A percentile compares a stretch with the other conserved stretches of the same genome.
Conservation (phyloP, 2,888 invertebrate genomes). For the Eremobia ochroleuca region DNA sequence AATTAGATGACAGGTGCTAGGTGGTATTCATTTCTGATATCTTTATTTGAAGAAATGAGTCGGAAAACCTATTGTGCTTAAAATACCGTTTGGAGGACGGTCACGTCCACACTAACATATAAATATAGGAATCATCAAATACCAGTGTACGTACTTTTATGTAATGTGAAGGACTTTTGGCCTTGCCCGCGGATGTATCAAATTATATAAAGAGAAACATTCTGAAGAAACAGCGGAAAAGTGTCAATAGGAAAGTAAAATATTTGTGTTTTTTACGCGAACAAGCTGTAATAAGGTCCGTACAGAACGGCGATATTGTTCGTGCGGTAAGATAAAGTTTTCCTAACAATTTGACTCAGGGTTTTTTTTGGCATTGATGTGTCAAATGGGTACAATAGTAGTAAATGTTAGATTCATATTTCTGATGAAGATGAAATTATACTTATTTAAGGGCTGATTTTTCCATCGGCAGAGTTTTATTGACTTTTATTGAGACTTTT, state of each 20-base stretch:
- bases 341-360: slow-evolving; percentile 37
- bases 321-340: slow-evolving; percentile 34
- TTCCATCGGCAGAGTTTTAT: too few species aligned
- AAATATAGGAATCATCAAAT: slow-evolving; percentile 60
- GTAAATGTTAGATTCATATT: slow-evolving; percentile 15
- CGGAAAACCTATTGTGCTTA: slow-evolving; percentile 29
- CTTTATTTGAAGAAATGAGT: slow-evolving; percentile 11
- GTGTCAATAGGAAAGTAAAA: slow-evolving; percentile 55
- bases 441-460: too few species aligned
- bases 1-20: too few species aligned
- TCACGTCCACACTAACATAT: slow-evolving; percentile 54
- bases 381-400: slow-evolving; percentile 2
- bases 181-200: slow-evolving; percentile 56
- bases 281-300: slow-evolving; percentile 31
- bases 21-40: slow-evolving; percentile 39
- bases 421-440: too few species aligned
- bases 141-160: slow-evolving; percentile 58
- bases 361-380: slow-evolving; percentile 28
- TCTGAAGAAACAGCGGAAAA: slow-evolving; percentile 45
- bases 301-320: slow-evolving; percentile 38
- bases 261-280: slow-evolving; percentile 51
- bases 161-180: slow-evolving; percentile 58
- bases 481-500: too few species aligned
- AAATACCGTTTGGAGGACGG: slow-evolving; percentile 35
- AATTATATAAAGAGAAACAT: slow-evolving; percentile 54